Percentiles rank a stretch among this genome's conserved stretches.
Evolutionary conservation across 2,888 invertebrate species (phyloP).

Genomic region (Zaprionus obscuricornis): DNA sequence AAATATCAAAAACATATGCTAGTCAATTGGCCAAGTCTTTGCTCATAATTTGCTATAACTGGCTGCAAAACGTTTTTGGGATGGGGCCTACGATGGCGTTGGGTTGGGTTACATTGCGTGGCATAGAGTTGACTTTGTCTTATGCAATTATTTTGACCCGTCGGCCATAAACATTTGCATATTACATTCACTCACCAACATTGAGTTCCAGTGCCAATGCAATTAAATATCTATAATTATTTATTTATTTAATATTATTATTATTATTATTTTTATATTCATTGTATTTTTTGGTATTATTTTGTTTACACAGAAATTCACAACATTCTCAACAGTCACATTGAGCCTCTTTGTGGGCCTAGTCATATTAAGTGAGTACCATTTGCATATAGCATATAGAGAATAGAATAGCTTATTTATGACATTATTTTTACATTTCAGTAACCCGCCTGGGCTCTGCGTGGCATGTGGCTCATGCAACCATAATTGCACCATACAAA

Average conservation of each 20-base stretch:
- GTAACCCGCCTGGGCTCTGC: constrained; percentile 95
- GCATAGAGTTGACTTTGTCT: neutral
- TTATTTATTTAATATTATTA: constrained; percentile 13
- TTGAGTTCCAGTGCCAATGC: constrained; percentile 15
- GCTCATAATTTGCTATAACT: constrained; percentile 36
- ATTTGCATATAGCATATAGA: constrained; percentile 45
- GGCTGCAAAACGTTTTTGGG: constrained; percentile 27
- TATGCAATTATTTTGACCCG: constrained; percentile 30
- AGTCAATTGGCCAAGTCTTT: constrained; percentile 29
- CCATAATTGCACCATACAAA: constrained; percentile 93
- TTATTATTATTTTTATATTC: constrained; percentile 21
- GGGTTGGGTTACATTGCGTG: too few species aligned
- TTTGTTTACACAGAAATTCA: constrained; percentile 88
- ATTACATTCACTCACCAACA: too few species aligned
- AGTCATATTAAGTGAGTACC: constrained; percentile 93
- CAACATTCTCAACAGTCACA: constrained; percentile 95
- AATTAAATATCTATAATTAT: constrained; percentile 10
- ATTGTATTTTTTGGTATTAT: constrained; percentile 1
- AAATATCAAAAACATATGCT: constrained; percentile 22
- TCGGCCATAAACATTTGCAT: constrained; percentile 12
- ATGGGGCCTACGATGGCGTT: too few species aligned
- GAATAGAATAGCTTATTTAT: constrained; percentile 21
- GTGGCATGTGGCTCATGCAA: constrained; percentile 95
- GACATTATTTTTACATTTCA: constrained; percentile 80
- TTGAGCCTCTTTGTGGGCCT: constrained; percentile 96